Evolutionary conservation across 2,113 vertebrate genomes (phyloP).

Genomic region (Myxocyprinus asiaticus): DNA sequence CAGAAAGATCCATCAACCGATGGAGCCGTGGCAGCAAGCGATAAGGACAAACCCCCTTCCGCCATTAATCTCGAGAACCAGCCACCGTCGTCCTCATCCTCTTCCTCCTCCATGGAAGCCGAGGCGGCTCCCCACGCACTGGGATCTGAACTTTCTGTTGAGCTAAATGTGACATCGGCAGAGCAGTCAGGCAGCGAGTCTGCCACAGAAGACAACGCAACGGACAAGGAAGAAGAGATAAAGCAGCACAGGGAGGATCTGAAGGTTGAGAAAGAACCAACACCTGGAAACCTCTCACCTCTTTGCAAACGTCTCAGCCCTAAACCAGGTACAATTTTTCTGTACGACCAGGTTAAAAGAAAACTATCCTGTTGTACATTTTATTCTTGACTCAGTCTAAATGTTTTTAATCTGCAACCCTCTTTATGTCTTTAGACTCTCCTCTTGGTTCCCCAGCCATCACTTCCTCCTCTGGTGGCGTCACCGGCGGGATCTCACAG

Average conservation of each 20-base stretch:
- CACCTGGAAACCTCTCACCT: constrained; percentile 76
- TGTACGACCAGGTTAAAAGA: too few relatives aligned
- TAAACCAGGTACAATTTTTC: constrained; percentile 82
- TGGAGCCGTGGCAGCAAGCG: constrained; percentile 76
- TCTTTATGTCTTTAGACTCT: constrained; percentile 79
- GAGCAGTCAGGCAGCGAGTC: constrained; percentile 95
- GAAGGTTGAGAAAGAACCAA: constrained; percentile 83
- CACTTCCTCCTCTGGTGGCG: constrained; percentile 72
- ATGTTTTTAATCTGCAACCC: not conserved
- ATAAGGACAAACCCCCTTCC: constrained; percentile 63
- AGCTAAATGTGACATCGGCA: constrained; percentile 89
- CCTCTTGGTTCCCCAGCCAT: constrained; percentile 78
- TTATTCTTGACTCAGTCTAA: too few relatives aligned
- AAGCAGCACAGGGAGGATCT: constrained; percentile 80
- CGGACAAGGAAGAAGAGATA: constrained; percentile 86
- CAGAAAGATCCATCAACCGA: constrained; percentile 87
- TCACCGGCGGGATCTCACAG: constrained; percentile 61
- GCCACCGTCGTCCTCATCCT: constrained; percentile 65
- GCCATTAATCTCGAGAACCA: constrained; percentile 72
- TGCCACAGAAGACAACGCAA: constrained; percentile 85
- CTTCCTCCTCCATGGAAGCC: constrained; percentile 71
- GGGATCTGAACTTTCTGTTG: constrained; percentile 74
- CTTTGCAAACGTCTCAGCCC: constrained; percentile 90
- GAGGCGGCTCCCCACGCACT: constrained; percentile 73
- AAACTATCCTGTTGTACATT: too few relatives aligned